Conservation (phyloP, 2,888 invertebrate genomes). For the Melipona beecheii region DNA sequence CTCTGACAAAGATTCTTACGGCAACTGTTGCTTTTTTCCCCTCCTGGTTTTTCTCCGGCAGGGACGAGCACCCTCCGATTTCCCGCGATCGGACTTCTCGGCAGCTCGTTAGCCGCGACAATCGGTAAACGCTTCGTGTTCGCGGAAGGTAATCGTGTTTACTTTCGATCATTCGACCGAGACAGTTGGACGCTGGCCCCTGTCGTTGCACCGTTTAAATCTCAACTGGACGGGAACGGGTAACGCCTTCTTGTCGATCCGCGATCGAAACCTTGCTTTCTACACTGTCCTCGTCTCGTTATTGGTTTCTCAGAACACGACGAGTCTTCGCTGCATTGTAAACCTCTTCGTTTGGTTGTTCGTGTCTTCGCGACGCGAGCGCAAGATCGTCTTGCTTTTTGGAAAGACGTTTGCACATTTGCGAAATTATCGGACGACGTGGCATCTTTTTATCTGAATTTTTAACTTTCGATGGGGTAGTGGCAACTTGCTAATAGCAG, state of each 20-base stretch:
- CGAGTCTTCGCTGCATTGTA: neutral
- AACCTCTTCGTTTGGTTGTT: neutral
- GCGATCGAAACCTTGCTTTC: constrained; percentile 51
- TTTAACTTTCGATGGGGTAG: too few relatives aligned
- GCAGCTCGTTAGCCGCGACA: constrained; percentile 57
- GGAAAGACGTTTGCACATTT: neutral
- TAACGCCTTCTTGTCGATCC: constrained; percentile 57
- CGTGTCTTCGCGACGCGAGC: neutral
- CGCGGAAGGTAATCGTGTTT: constrained; percentile 64
- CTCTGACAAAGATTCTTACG: too few relatives aligned
- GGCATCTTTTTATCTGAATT: too few relatives aligned
- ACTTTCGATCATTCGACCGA: constrained; percentile 71
- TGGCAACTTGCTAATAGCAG: too few relatives aligned
- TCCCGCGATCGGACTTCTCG: constrained; percentile 40
- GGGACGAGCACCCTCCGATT: constrained; percentile 18
- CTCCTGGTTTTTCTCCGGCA: neutral
- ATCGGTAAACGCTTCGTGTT: constrained; percentile 44
- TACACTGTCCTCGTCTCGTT: constrained; percentile 18
- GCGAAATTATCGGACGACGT: neutral
- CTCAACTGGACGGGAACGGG: constrained; percentile 72
- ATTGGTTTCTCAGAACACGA: neutral
- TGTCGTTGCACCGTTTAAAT: constrained; percentile 68
- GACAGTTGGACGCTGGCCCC: constrained; percentile 54
- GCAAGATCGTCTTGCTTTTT: too few relatives aligned
- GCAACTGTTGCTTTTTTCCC: too few relatives aligned